phyloP scores from a whole-genome alignment of 1,140 invertebrate genomes.

The Cherax quadricarinatus region DNA sequence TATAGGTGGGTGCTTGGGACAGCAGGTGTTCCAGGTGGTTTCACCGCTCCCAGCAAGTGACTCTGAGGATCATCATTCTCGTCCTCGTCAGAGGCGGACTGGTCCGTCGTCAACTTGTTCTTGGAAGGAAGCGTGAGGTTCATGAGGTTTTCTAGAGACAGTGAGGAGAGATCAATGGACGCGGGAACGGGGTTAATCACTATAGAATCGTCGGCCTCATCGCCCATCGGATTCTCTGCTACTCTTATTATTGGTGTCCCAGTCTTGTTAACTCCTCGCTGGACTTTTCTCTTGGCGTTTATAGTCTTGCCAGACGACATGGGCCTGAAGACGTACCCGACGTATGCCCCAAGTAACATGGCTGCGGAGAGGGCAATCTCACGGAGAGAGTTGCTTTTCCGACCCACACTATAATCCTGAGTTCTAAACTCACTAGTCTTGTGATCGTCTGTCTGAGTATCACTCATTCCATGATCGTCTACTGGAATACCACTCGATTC shows the following conservation, averaged over 20 bases:
- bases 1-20: background rate
- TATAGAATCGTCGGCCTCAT: background rate
- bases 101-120: background rate
- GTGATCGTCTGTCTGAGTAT: no score
- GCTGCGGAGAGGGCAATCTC: constrained; percentile 48
- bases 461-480: no score
- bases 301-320: background rate
- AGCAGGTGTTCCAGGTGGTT: background rate
- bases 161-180: background rate
- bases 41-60: no score
- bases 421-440: background rate
- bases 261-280: background rate
- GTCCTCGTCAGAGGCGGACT: background rate
- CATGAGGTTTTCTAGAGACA: background rate
- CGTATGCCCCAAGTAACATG: constrained; percentile 49
- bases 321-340: constrained; percentile 18
- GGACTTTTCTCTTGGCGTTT: background rate
- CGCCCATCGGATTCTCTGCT: no score
- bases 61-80: no score
- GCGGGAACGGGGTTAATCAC: background rate
- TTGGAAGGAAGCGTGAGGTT: background rate
- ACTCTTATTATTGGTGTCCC: background rate
- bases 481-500: no score
- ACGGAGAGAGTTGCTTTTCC: constrained; percentile 19
- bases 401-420: background rate